Percentiles rank a stretch among this genome's conserved stretches.
Conservation (phyloP, 2,797 vertebrate genomes). For the Argyrosomus regius region DNA sequence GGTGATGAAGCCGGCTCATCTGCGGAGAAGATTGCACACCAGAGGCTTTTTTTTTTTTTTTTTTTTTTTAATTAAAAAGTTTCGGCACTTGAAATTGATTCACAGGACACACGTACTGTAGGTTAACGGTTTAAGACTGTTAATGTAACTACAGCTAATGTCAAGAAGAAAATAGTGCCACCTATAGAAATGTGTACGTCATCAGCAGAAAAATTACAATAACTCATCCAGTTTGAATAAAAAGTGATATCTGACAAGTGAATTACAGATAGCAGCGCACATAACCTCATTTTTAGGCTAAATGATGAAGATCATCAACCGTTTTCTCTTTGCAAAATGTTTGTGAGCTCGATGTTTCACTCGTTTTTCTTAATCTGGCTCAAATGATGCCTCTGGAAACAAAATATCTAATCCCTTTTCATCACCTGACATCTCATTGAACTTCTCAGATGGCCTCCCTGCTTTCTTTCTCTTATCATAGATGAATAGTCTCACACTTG, state of each 20-base stretch:
- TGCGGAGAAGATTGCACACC: not conserved
- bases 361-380: constrained; percentile 17
- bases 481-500: constrained; percentile 34
- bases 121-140: not conserved
- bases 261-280: not conserved
- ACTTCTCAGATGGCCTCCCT: constrained; percentile 14
- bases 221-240: not conserved
- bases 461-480: constrained; percentile 37
- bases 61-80: not conserved
- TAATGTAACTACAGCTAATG: not conserved
- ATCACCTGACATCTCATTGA: constrained; percentile 40
- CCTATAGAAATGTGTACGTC: not conserved
- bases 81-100: not conserved
- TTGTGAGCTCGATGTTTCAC: not conserved
- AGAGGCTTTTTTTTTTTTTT: not conserved
- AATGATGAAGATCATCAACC: not conserved
- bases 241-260: not conserved
- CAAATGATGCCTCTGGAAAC: constrained; percentile 27
- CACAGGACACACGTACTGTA: not conserved
- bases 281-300: not conserved
- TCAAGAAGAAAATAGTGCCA: not conserved
- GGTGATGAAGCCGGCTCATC: not conserved
- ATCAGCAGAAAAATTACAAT: not conserved
- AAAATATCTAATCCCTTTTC: constrained; percentile 10
- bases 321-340: not conserved